Conservation (phyloP, 2,888 invertebrate species). For the Mechanitis messenoides region DNA sequence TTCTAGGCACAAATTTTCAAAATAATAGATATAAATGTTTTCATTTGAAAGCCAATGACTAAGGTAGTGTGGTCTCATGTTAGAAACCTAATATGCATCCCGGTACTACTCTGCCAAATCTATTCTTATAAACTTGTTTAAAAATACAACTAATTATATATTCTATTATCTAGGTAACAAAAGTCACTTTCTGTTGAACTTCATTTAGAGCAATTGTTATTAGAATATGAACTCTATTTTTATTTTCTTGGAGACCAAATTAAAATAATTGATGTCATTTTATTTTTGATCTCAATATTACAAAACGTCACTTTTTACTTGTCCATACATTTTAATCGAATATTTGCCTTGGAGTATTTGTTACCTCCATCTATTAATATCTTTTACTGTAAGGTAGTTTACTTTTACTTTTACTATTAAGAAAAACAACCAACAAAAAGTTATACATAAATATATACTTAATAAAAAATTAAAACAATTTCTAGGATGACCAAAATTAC, state of each 20-base stretch:
- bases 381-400: constrained; percentile 13
- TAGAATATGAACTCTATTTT: constrained; percentile 14
- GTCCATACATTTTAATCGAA: constrained; percentile 38
- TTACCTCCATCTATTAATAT: constrained; percentile 16
- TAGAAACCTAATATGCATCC: constrained; percentile 53
- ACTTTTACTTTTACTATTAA: no score
- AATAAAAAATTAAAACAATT: no score
- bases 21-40: constrained; percentile 17
- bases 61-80: constrained; percentile 42
- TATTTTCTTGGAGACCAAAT: constrained; percentile 8
- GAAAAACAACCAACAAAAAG: no score
- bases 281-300: constrained; percentile 28
- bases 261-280: constrained; percentile 8
- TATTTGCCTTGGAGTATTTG: constrained; percentile 33
- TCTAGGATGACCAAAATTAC: constrained; percentile 1
- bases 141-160: constrained; percentile 22
- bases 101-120: constrained; percentile 53
- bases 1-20: not conserved
- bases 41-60: constrained; percentile 50
- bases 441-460: no score
- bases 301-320: constrained; percentile 43
- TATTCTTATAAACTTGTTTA: constrained; percentile 53
- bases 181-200: constrained; percentile 23
- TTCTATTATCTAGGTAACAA: constrained; percentile 12
- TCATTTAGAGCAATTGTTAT: not conserved